Conservation (phyloP, 2,797 vertebrate genomes). For the Aulostomus chinensis region DNA sequence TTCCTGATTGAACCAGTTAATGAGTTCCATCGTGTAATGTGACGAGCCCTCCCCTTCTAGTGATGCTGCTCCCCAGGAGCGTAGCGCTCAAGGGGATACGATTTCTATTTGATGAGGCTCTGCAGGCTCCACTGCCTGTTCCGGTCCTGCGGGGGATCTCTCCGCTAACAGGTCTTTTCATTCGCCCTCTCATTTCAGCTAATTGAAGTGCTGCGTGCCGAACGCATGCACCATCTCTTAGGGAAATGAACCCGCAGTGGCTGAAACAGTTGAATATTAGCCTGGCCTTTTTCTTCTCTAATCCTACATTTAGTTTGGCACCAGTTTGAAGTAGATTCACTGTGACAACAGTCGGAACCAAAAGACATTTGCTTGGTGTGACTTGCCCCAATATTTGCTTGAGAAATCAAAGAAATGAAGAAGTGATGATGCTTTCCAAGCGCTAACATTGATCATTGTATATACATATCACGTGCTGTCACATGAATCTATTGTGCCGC, state of each 20-base stretch:
- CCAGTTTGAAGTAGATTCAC: background rate
- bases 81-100: constrained; percentile 38
- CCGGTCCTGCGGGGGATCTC: constrained; percentile 50
- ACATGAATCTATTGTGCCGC: no score
- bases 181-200: constrained; percentile 61
- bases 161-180: constrained; percentile 63
- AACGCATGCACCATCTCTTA: constrained; percentile 16
- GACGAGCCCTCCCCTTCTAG: constrained; percentile 31
- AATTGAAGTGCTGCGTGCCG: constrained; percentile 62
- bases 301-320: constrained; percentile 1
- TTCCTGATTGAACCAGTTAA: constrained; percentile 64
- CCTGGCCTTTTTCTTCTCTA: background rate
- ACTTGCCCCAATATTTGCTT: no score
- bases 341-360: no score
- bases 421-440: no score
- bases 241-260: constrained; percentile 47
- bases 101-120: constrained; percentile 67
- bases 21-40: constrained; percentile 55
- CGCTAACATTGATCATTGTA: no score
- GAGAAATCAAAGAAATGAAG: no score
- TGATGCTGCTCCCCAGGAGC: constrained; percentile 54
- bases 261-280: constrained; percentile 34
- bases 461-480: no score
- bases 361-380: no score
- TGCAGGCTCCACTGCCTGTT: constrained; percentile 33